phyloP scores from a whole-genome alignment of 1,140 invertebrate genomes.

The Tachypleus tridentatus region DNA sequence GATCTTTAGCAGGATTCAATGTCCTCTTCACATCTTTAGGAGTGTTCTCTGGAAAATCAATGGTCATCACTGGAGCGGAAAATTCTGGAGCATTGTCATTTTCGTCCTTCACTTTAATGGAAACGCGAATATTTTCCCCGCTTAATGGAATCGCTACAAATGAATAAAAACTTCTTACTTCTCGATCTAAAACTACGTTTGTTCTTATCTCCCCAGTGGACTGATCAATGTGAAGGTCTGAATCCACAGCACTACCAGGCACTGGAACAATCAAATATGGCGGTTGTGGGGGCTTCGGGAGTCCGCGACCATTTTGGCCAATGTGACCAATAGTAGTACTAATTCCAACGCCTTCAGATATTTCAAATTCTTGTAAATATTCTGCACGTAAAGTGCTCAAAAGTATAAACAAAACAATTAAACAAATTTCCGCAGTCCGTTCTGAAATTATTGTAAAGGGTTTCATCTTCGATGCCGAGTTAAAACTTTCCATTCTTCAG shows the following conservation, averaged over 20 bases:
- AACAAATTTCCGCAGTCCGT: too few species aligned
- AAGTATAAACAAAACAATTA: neutral
- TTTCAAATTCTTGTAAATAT: constrained; percentile 61
- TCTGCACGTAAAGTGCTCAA: constrained; percentile 23
- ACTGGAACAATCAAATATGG: constrained; percentile 81
- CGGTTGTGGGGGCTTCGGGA: constrained; percentile 35
- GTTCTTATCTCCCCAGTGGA: constrained; percentile 84
- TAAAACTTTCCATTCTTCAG: constrained; percentile 31
- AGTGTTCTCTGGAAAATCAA: constrained; percentile 91
- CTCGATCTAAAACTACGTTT: constrained; percentile 71
- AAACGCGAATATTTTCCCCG: constrained; percentile 67
- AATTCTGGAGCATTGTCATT: constrained; percentile 95
- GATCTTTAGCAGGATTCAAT: constrained; percentile 76
- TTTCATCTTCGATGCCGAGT: too few species aligned
- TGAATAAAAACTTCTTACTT: constrained; percentile 69
- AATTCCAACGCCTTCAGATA: constrained; percentile 71
- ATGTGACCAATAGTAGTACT: constrained; percentile 77
- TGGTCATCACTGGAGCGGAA: constrained; percentile 58
- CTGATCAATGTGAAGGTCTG: constrained; percentile 71
- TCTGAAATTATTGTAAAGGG: too few species aligned
- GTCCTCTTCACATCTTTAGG: constrained; percentile 82
- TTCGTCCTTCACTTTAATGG: constrained; percentile 83
- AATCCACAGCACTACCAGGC: constrained; percentile 66
- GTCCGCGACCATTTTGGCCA: constrained; percentile 48
- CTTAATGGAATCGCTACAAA: constrained; percentile 76